Evolutionary conservation across 2,797 vertebrate species (phyloP).

Genomic region (Zalophus californianus): DNA sequence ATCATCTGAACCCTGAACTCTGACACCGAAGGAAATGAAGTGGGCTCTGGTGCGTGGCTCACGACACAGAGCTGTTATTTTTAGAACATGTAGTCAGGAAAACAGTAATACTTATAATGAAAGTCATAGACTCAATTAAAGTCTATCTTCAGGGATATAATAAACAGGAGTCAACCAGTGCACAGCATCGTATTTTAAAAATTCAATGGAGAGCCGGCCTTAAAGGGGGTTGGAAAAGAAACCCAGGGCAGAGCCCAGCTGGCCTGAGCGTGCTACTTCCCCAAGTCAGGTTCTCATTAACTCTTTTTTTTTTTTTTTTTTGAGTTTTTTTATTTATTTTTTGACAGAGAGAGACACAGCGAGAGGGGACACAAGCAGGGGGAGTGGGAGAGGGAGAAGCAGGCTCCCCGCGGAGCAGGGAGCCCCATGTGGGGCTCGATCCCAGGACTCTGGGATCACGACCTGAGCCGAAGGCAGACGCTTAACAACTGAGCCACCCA

Average conservation of each 20-base stretch:
- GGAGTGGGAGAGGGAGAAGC: too few relatives aligned
- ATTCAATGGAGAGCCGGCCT: slow-evolving; percentile 69
- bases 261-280: neutral
- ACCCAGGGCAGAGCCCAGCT: neutral
- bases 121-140: slow-evolving; percentile 50
- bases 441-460: too few relatives aligned
- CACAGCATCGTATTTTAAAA: slow-evolving; percentile 50
- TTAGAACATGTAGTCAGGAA: neutral
- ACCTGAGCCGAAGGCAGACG: too few relatives aligned
- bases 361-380: too few relatives aligned
- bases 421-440: too few relatives aligned
- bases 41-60: neutral
- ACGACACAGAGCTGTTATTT: neutral
- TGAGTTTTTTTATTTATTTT: too few relatives aligned
- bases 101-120: slow-evolving; percentile 17
- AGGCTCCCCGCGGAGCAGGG: too few relatives aligned
- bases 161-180: slow-evolving; percentile 28
- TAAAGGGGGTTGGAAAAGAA: neutral
- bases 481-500: too few relatives aligned
- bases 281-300: neutral
- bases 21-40: neutral
- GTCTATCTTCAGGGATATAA: slow-evolving; percentile 45
- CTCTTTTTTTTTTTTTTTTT: neutral
- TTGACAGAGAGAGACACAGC: too few relatives aligned
- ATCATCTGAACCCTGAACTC: slow-evolving; percentile 15